Evolutionary conservation across 2,888 invertebrate genomes (phyloP), one percentile per base, ranked within the genome.

Genomic region (Archips xylosteana): DNA sequence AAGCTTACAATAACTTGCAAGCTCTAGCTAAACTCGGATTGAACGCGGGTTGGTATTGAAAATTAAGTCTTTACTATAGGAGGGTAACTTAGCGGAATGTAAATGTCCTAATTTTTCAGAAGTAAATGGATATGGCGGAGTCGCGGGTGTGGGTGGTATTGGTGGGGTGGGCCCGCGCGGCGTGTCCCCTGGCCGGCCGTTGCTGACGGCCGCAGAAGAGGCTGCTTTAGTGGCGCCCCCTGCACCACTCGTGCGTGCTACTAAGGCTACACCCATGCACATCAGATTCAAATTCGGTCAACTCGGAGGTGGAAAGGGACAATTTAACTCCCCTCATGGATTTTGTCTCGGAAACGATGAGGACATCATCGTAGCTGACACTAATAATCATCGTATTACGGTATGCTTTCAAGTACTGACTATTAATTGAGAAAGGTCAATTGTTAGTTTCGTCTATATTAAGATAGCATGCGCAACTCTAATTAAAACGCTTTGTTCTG

Each of bases 311-410:
- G 97, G 97, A 76, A 98, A 98, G 87, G 97, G 98, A 32, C 99
- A 99, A 92, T 99, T 99, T 85, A 99, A 98, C 92, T 99, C 99
- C 0, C 99, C 99, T 0, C 99, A 99, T 90, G 99, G 99, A 62
- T 99, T 99, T 90, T 99, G 99, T 86, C 95, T 99, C 77, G 99
- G 99, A 49, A 96, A 97, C 69, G 98, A 99, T 84, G 99, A 99
- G 89, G 99, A 99, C 85, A 99, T 99, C 79, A 97, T 99, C 82
- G 99, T 99, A 34, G 99, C 99, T 59, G 98, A 99, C 88, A 99
- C 99, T 5, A 98, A 99, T 88, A 99, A 99, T 89, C 99, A 99
- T 94, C 97, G 99, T 77, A 98, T 99, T 85, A 98, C 98, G 93
- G 97, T 97, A 86, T 78, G 81, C 80, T 67, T 66, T 64, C 45